Evolutionary conservation across 2,797 vertebrate genomes (phyloP).

Genomic region (Threskiornis aethiopicus): DNA sequence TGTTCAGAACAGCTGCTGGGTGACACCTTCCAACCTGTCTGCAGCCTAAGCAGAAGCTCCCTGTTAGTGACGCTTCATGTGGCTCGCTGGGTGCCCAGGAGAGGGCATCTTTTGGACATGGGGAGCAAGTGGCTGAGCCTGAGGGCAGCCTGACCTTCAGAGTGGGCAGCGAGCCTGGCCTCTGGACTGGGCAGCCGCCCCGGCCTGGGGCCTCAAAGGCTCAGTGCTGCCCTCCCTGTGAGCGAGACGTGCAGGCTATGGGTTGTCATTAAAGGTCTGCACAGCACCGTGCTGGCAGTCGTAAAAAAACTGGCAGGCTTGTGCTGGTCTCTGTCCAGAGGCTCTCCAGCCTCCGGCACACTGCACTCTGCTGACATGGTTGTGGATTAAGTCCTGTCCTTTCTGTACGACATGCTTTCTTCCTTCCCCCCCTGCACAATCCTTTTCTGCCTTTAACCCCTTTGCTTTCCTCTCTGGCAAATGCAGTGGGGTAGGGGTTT

Average conservation of each 20-base stretch:
- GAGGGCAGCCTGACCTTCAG: slow-evolving; percentile 41
- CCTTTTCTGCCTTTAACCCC: background rate
- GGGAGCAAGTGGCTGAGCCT: background rate
- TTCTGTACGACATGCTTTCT: background rate
- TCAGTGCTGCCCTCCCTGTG: background rate
- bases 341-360: background rate
- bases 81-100: background rate
- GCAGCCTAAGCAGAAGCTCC: background rate
- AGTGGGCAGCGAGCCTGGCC: background rate
- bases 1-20: background rate
- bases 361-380: background rate
- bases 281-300: background rate
- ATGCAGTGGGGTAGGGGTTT: background rate
- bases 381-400: background rate
- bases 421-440: background rate
- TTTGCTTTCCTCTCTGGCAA: background rate
- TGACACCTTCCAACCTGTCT: background rate
- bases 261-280: background rate
- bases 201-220: background rate
- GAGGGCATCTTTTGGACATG: slow-evolving; percentile 7
- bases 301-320: background rate
- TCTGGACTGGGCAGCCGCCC: background rate
- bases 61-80: background rate
- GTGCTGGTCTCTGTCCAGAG: background rate
- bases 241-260: rapidly evolving